Conservation (phyloP, 2,797 vertebrate species). For the Thripadectes ignobilis region DNA sequence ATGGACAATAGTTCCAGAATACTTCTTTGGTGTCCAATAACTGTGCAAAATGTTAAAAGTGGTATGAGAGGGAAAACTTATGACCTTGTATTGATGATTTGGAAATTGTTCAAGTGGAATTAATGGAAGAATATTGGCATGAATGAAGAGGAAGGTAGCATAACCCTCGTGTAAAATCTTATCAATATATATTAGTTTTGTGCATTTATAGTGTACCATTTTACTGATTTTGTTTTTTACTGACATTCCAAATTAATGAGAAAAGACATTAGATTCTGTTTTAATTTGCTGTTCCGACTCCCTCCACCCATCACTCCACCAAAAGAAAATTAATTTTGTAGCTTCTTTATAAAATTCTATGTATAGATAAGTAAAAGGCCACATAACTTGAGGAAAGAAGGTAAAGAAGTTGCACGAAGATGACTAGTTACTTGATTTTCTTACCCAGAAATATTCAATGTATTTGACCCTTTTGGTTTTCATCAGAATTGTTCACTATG, state of each 20-base stretch:
- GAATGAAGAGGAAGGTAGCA: background rate
- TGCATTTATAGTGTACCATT: background rate
- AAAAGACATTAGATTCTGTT: background rate
- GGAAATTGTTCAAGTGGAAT: background rate
- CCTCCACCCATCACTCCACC: background rate
- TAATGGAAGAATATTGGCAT: background rate
- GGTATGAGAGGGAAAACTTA: background rate
- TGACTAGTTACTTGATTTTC: background rate
- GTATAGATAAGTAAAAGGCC: background rate
- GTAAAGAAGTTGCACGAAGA: background rate
- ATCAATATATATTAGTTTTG: background rate
- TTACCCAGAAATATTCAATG: background rate
- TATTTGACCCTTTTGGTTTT: background rate
- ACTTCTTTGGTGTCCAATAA: background rate
- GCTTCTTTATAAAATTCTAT: background rate
- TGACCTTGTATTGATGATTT: background rate
- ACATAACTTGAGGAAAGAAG: background rate
- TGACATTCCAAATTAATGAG: background rate
- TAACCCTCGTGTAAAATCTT: background rate
- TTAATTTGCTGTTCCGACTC: background rate
- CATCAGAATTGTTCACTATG: background rate
- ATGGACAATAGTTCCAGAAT: fast-evolving
- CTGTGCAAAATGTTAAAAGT: background rate
- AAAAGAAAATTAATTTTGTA: background rate
- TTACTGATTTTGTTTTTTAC: background rate